Evolutionary conservation across 2,888 invertebrate species (phyloP).

Genomic region (Matsumyia berberina): DNA sequence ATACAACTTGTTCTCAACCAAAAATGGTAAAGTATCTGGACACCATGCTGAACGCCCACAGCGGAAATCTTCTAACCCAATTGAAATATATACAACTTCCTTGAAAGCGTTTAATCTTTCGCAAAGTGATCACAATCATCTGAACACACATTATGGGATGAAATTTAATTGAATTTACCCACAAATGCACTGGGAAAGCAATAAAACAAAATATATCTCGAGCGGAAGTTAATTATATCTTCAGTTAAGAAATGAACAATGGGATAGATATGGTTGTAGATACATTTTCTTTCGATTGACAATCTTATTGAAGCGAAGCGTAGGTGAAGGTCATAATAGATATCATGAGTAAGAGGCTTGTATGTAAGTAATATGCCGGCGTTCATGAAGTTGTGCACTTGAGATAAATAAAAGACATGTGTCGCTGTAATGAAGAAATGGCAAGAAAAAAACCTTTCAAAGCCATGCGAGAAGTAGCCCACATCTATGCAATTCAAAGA

Average conservation of each 20-base stretch:
- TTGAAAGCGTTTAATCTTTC: neutral
- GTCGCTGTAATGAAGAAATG: slow-evolving; percentile 34
- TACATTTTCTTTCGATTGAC: slow-evolving; percentile 29
- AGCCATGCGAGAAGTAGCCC: slow-evolving; percentile 26
- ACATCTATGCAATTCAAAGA: slow-evolving; percentile 42
- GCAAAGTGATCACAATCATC: neutral
- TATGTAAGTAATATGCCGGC: slow-evolving; percentile 12
- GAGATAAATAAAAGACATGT: slow-evolving; percentile 19
- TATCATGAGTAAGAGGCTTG: slow-evolving; percentile 27
- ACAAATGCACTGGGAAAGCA: neutral
- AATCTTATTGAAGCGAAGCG: slow-evolving; percentile 35
- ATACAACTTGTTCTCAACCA: slow-evolving; percentile 40
- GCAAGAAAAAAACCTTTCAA: slow-evolving; percentile 3
- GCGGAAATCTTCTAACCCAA: slow-evolving; percentile 51
- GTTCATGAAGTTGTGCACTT: slow-evolving; percentile 5
- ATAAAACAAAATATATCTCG: neutral
- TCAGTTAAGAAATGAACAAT: neutral
- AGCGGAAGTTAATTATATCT: slow-evolving; percentile 42
- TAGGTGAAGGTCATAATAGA: slow-evolving; percentile 45
- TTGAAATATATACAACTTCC: slow-evolving; percentile 2
- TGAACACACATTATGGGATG: slow-evolving; percentile 10
- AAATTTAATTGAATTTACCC: slow-evolving; percentile 39
- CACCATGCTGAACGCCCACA: slow-evolving; percentile 64
- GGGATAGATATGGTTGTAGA: neutral
- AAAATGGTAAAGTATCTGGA: slow-evolving; percentile 53